These are phyloP conservation scores for Cremastinae sp. DNA, from an alignment of 2,888 invertebrate genomes.

Conservation along the genomic window DNA sequence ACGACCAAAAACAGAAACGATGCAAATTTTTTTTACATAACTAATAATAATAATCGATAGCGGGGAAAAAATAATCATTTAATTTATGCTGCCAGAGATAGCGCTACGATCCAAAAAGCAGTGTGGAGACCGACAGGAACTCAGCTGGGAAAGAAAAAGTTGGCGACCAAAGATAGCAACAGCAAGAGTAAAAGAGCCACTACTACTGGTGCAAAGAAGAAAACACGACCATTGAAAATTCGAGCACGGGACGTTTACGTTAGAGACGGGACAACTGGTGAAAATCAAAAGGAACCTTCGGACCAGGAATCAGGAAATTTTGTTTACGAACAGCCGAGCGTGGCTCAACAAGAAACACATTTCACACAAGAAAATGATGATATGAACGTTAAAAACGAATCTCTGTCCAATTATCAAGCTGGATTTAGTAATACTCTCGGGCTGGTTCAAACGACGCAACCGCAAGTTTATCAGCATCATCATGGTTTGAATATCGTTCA, in stretches of 20 bases:
- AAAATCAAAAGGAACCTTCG: conserved; percentile 62
- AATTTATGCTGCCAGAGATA: no score
- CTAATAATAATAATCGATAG: conserved; percentile 45
- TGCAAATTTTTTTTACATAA: neutral
- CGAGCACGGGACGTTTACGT: conserved; percentile 64
- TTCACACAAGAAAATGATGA: conserved; percentile 49
- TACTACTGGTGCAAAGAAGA: conserved; percentile 66
- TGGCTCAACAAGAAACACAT: conserved; percentile 63
- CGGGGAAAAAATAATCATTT: no score
- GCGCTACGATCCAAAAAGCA: conserved; percentile 75
- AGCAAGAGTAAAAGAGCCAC: conserved; percentile 58
- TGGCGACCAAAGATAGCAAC: conserved; percentile 65
- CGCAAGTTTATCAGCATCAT: conserved; percentile 73
- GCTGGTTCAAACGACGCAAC: conserved; percentile 67
- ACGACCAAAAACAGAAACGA: neutral
- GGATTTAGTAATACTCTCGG: conserved; percentile 69
- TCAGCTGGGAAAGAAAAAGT: conserved; percentile 77
- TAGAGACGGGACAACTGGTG: conserved; percentile 63
- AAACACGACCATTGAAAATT: conserved; percentile 64
- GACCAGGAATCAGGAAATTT: conserved; percentile 63
- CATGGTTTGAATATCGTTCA: conserved; percentile 72
- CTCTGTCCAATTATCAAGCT: conserved; percentile 63
- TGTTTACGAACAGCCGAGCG: conserved; percentile 64
- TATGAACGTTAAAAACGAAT: conserved; percentile 33
- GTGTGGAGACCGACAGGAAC: conserved; percentile 79